Base-by-base conservation (phyloP, 2,797 vertebrate genomes). In the Acipenser transmontanus region DNA sequence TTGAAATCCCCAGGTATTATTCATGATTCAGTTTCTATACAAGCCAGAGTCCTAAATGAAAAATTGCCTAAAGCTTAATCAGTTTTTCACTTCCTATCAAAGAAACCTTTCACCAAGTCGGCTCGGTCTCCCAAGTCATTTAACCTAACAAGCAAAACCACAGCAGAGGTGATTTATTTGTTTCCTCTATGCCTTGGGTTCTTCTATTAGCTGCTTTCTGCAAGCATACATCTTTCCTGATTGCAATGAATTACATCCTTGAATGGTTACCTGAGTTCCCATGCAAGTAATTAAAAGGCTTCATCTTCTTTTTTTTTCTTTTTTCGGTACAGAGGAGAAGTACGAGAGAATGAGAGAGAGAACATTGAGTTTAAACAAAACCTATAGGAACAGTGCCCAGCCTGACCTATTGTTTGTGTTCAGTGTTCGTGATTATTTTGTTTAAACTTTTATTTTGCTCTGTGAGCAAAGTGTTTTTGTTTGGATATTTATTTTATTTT, bases 111-210 rank as follows among this genome's bases (percentile, higher is more conserved):
- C 52, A 13, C 11, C n/a, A 10, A 47, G 20, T 4, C 52, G 47
- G 13, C 51, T 17, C 62, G 50, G 1, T 34, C 51, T 61, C 60
- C 60, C 60, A 7, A 61, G 60, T 61, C 60, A 61, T 61, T 61
- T 61, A 61, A 61, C 60, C 60, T 61, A 8, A 61, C 60, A 61
- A 17, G 60, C 20, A 61, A 61, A 61, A 47, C 47, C 47, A 7
- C 17, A 34, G 6, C 13, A 49, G 47, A 7, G 14, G 48, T 50
- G 56, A 14, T 60, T 66, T 61, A 56, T 66, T 66, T 6, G 10
- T 61, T 61, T 17, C 17, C 17, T 60, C 57, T 48, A 48, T 13
- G 13, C 54, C 9, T 10, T 49, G n/a, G 47, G 6, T 60, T 59
- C 54, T 49, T 66, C 13, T 48, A 59, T 48, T 47, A 61, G 60